These are phyloP conservation scores for Taenaris catops DNA, from an alignment of 2,888 invertebrate genomes.

Conservation along the genomic window DNA sequence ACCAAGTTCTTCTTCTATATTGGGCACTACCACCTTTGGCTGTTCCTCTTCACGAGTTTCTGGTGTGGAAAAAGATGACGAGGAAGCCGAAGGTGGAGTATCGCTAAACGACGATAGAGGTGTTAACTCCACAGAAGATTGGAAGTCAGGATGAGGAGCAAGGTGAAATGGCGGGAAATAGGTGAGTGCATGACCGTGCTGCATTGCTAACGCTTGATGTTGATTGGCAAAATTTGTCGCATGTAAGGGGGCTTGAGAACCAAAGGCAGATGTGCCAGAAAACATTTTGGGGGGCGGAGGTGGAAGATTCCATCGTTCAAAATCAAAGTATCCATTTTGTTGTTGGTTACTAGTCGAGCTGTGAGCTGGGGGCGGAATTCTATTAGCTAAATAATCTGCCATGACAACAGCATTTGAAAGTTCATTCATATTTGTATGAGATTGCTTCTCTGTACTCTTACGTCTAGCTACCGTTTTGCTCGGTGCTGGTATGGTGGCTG, in stretches of 20 bases:
- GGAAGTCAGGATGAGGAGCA: conserved; percentile 84
- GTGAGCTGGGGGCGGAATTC: conserved; percentile 87
- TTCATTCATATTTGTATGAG: conserved; percentile 73
- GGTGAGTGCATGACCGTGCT: conserved; percentile 85
- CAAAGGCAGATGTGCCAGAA: conserved; percentile 78
- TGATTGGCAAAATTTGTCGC: conserved; percentile 80
- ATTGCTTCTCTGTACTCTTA: conserved; percentile 79
- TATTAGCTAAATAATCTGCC: conserved; percentile 77
- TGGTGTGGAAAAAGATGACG: conserved; percentile 76
- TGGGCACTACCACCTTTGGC: conserved; percentile 92
- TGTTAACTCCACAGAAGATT: conserved; percentile 83
- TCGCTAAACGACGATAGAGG: conserved; percentile 80
- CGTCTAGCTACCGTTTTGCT: conserved; percentile 67
- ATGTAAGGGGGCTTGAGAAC: conserved; percentile 79
- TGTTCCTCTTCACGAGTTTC: conserved; percentile 83
- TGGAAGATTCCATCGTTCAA: conserved; percentile 89
- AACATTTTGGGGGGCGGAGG: conserved; percentile 85
- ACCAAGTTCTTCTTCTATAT: conserved; percentile 93
- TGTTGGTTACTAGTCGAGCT: conserved; percentile 80
- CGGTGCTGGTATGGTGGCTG: conserved; percentile 38
- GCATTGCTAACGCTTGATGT: conserved; percentile 83
- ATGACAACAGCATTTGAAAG: conserved; percentile 69
- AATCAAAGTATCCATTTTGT: conserved; percentile 88
- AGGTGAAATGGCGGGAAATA: conserved; percentile 89
- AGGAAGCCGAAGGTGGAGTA: conserved; percentile 79